These are phyloP conservation scores for Struthidea cinerea DNA, from an alignment of 2,113 vertebrate species.

Conservation along the genomic window DNA sequence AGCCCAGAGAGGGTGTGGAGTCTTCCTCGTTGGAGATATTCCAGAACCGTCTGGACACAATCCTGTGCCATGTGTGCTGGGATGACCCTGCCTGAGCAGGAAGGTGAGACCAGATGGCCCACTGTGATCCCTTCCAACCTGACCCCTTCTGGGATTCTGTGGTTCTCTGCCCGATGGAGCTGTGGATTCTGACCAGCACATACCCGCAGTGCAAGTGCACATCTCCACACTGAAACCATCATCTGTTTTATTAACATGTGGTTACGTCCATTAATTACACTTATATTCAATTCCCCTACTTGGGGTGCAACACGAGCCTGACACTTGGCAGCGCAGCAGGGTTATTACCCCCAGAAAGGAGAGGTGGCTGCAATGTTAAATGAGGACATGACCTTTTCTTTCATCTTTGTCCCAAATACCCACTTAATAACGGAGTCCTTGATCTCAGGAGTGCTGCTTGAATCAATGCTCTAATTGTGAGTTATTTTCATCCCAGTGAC, in stretches of 20 bases:
- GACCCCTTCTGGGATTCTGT: background rate
- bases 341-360: background rate
- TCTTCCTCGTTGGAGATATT: background rate
- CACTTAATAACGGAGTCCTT: background rate
- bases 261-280: background rate
- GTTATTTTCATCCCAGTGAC: background rate
- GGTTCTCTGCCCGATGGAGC: fast-evolving
- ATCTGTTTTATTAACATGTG: background rate
- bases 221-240: fast-evolving
- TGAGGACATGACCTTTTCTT: background rate
- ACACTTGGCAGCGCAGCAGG: fast-evolving
- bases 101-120: background rate
- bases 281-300: fast-evolving
- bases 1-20: background rate
- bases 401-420: background rate
- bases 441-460: background rate
- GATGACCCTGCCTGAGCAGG: background rate
- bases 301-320: no score
- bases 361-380: background rate
- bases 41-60: background rate
- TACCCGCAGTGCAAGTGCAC: fast-evolving
- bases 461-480: background rate
- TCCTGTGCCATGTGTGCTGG: background rate
- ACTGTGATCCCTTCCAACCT: background rate
- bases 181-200: background rate